Evolutionary conservation across 2,113 vertebrate species (phyloP).

Genomic region (Smithornis capensis): DNA sequence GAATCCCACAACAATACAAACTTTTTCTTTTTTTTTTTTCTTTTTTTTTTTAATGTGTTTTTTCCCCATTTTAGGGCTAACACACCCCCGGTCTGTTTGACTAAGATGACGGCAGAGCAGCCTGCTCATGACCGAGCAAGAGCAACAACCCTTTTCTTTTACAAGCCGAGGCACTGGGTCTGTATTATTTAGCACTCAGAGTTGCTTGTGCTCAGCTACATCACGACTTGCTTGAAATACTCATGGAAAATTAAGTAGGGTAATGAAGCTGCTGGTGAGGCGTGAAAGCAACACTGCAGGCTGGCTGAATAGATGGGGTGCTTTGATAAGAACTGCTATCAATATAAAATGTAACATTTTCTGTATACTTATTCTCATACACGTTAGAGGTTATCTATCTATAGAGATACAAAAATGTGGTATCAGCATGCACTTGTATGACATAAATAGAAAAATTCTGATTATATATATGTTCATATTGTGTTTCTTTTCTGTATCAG

Average conservation of each 20-base stretch:
- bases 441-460: neutral
- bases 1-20: accelerated
- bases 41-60: neutral
- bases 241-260: neutral
- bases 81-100: accelerated
- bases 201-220: neutral
- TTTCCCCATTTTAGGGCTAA: neutral
- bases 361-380: neutral
- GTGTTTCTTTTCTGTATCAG: neutral
- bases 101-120: neutral
- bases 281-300: accelerated
- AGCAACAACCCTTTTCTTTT: neutral
- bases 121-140: accelerated
- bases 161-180: neutral
- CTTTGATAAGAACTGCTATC: neutral
- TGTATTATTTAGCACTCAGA: neutral
- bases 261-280: neutral
- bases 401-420: neutral
- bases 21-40: accelerated
- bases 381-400: neutral
- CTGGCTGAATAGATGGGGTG: neutral
- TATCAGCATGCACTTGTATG: neutral
- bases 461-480: neutral
- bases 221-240: neutral
- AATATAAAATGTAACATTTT: neutral